Percentiles rank a stretch among this genome's conserved stretches.
Conservation (phyloP, 1,140 invertebrate genomes). For the Helicoverpa zea region DNA sequence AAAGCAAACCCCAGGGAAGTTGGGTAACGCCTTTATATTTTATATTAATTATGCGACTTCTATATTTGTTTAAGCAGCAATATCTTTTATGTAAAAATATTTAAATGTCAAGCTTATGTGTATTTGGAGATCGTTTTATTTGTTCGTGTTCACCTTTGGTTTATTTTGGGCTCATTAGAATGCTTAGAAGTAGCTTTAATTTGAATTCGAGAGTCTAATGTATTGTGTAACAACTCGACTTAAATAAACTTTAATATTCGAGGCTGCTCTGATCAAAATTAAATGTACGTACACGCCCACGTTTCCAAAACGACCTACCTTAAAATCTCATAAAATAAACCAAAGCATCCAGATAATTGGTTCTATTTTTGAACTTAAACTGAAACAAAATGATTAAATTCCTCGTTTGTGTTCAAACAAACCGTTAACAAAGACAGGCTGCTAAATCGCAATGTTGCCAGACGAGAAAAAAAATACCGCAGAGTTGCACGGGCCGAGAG, state of each 20-base stretch:
- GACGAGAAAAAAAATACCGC: conserved; percentile 7
- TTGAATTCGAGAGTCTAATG: no score
- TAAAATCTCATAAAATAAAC: no score
- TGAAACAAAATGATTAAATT: neutral
- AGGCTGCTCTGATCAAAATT: no score
- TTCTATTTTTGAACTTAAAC: neutral
- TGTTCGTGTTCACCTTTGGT: no score
- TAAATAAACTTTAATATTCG: no score
- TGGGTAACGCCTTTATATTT: conserved; percentile 38
- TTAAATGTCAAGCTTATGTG: neutral
- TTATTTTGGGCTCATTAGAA: no score
- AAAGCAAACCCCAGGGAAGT: conserved; percentile 27
- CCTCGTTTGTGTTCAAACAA: neutral
- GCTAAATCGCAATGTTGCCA: conserved; percentile 15
- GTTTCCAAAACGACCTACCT: no score
- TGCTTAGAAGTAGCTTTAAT: no score
- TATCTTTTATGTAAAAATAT: neutral
- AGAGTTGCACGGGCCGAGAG: neutral
- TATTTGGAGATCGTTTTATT: no score
- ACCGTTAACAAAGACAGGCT: conserved; percentile 20
- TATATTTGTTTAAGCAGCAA: neutral
- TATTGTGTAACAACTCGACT: no score
- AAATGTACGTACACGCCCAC: no score
- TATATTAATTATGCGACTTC: conserved; percentile 46
- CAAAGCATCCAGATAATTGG: neutral